Conservation (phyloP, 2,888 invertebrate species). For the Linnaemya vulpina region DNA sequence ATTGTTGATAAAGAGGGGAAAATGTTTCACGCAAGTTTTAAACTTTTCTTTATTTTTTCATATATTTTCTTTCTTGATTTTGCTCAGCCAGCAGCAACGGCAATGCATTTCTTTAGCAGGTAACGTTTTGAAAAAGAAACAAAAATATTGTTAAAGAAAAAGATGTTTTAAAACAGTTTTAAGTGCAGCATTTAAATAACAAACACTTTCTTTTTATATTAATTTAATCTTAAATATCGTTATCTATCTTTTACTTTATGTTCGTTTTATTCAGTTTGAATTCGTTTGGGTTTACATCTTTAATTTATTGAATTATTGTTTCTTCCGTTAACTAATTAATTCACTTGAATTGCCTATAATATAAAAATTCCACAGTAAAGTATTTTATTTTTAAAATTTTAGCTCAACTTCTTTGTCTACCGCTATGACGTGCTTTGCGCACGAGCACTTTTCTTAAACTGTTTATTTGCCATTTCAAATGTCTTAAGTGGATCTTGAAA, state of each 20-base stretch:
- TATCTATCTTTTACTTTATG: not conserved
- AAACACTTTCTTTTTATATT: constrained; percentile 62
- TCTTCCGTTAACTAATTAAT: constrained; percentile 38
- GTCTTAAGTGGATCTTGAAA: constrained; percentile 76
- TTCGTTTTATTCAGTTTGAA: constrained; percentile 31
- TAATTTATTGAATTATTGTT: constrained; percentile 34
- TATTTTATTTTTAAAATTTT: constrained; percentile 53
- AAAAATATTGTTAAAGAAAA: constrained; percentile 30
- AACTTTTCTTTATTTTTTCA: constrained; percentile 16
- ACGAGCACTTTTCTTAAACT: constrained; percentile 81
- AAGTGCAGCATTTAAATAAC: constrained; percentile 20
- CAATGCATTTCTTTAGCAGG: constrained; percentile 18
- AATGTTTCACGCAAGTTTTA: constrained; percentile 57
- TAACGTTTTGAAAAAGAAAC: constrained; percentile 22
- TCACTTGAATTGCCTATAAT: constrained; percentile 9
- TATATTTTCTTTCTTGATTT: constrained; percentile 12
- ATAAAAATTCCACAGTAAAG: constrained; percentile 25
- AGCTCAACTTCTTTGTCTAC: constrained; percentile 59
- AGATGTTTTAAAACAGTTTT: constrained; percentile 37
- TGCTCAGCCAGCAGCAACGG: constrained; percentile 38
- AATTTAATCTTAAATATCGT: constrained; percentile 20
- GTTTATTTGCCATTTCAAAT: constrained; percentile 74
- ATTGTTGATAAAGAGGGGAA: constrained; percentile 53
- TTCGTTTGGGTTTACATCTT: constrained; percentile 44
- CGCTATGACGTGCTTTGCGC: constrained; percentile 78